Percentiles rank a stretch among this genome's conserved stretches.
phyloP scores from a whole-genome alignment of 2,113 vertebrate genomes.

The Neomonachus schauinslandi region DNA sequence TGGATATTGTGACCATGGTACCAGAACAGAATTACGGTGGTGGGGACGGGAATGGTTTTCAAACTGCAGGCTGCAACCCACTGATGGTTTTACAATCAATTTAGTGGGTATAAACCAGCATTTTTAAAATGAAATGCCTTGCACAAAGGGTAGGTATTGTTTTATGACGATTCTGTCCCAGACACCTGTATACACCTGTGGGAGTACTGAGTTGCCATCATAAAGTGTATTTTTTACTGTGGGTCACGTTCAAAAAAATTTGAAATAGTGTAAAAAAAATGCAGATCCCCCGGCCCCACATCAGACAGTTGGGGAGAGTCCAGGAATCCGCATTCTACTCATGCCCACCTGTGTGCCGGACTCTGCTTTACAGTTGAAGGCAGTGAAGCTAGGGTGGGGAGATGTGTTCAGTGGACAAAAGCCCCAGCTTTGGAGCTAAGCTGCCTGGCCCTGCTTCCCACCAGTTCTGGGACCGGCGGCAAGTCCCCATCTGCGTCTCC shows the following conservation, averaged over 20 bases:
- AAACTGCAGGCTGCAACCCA: neutral
- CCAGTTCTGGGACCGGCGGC: neutral
- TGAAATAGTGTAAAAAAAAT: neutral
- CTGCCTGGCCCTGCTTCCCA: neutral
- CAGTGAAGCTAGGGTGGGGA: neutral
- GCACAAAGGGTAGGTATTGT: neutral
- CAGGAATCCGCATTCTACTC: neutral
- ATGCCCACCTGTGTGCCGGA: neutral
- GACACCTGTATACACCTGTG: fast-evolving
- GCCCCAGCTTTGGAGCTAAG: neutral
- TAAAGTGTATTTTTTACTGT: neutral
- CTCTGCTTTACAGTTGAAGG: neutral
- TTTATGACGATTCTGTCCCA: neutral
- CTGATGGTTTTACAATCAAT: neutral
- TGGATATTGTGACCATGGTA: neutral
- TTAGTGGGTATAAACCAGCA: neutral
- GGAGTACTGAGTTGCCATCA: neutral
- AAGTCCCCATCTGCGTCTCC: neutral
- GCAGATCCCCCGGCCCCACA: neutral
- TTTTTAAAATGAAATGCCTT: neutral
- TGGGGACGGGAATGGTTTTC: neutral
- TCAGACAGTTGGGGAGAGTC: neutral
- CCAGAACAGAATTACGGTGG: neutral
- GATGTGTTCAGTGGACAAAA: neutral
- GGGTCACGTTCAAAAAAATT: neutral